These are phyloP conservation scores for Hyposoter didymator DNA, from an alignment of 2,888 invertebrate species.

Conservation along the genomic window DNA sequence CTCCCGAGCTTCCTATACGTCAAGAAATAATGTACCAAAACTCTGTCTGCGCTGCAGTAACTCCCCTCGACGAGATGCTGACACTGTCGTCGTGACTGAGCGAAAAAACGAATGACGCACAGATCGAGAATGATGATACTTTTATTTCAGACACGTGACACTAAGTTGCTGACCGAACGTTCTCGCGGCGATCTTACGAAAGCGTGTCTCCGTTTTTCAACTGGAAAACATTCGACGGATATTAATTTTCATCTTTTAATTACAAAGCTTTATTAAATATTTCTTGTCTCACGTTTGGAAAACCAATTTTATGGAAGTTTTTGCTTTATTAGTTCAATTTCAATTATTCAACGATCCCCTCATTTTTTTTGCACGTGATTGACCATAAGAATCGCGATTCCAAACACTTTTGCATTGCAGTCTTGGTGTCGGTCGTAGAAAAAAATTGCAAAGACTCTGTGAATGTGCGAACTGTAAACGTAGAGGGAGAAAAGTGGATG, in stretches of 20 bases:
- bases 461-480: not conserved
- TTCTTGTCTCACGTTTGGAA: too few relatives aligned
- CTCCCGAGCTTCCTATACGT: slow-evolving; percentile 4
- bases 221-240: too few relatives aligned
- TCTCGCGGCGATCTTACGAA: not conserved
- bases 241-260: not conserved
- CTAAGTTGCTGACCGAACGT: slow-evolving; percentile 31
- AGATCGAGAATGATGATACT: slow-evolving; percentile 5
- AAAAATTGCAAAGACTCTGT: not conserved
- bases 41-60: not conserved
- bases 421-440: too few relatives aligned
- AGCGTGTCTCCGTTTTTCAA: not conserved
- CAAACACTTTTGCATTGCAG: too few relatives aligned
- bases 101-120: slow-evolving; percentile 16
- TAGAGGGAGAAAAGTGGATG: not conserved
- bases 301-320: too few relatives aligned
- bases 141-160: slow-evolving; percentile 28
- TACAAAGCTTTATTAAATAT: too few relatives aligned
- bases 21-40: slow-evolving; percentile 20
- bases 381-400: too few relatives aligned
- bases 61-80: too few relatives aligned
- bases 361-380: too few relatives aligned
- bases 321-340: too few relatives aligned
- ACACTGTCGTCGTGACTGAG: not conserved
- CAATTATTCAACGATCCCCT: too few relatives aligned